phyloP scores from a whole-genome alignment of 2,113 vertebrate genomes.

The Caranx melampygus region DNA sequence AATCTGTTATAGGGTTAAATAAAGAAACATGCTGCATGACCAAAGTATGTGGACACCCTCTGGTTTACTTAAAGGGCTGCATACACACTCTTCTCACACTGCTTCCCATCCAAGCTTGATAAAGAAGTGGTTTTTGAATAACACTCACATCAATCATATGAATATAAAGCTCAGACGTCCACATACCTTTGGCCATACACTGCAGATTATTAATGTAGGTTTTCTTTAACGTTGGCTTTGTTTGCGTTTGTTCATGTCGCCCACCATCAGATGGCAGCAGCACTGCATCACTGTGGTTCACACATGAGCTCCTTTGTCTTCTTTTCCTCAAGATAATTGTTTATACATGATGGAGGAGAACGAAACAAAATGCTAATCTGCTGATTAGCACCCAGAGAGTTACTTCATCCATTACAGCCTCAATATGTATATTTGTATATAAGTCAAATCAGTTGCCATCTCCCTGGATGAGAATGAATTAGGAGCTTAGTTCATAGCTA shows the following conservation, averaged over 20 bases:
- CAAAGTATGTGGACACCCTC: neutral
- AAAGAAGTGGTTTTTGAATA: too few relatives aligned
- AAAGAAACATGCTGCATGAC: neutral
- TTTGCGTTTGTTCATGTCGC: neutral
- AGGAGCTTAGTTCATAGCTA: neutral
- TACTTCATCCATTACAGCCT: constrained; percentile 28
- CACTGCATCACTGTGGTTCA: constrained; percentile 15
- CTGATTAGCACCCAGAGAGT: constrained; percentile 40
- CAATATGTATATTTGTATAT: constrained; percentile 32
- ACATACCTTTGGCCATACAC: neutral
- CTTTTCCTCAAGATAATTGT: constrained; percentile 2
- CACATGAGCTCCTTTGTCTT: constrained; percentile 2
- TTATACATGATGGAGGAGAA: constrained; percentile 18
- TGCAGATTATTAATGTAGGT: too few relatives aligned
- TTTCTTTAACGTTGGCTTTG: neutral
- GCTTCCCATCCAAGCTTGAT: too few relatives aligned
- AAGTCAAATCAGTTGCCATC: constrained; percentile 17
- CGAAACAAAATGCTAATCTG: constrained; percentile 32
- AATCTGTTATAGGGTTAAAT: neutral
- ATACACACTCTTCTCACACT: too few relatives aligned
- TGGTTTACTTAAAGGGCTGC: neutral
- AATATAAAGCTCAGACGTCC: neutral
- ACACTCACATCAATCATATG: too few relatives aligned
- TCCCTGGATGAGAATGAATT: neutral
- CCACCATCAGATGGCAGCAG: constrained; percentile 81